Evolutionary conservation across 2,113 vertebrate genomes (phyloP).

Genomic region (Salminus brasiliensis): DNA sequence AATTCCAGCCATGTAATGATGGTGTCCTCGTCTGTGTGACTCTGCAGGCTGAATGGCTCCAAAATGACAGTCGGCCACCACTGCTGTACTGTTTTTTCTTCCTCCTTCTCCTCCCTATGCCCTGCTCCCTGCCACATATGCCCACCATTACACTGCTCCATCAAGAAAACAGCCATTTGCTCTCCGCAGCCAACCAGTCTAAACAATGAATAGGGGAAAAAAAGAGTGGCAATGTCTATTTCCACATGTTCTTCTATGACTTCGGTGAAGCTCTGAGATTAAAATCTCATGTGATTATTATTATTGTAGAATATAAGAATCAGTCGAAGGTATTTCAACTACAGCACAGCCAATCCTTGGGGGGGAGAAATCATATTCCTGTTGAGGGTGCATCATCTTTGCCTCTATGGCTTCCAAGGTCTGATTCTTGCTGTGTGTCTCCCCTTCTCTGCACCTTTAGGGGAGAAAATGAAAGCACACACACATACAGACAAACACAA

Average conservation of each 20-base stretch:
- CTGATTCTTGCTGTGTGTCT: conserved; percentile 34
- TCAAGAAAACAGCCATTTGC: conserved; percentile 26
- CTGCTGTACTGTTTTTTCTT: neutral
- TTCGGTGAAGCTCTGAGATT: neutral
- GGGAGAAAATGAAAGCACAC: conserved; percentile 56
- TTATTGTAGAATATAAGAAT: neutral
- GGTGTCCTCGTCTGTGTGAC: neutral
- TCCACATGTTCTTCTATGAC: conserved; percentile 1
- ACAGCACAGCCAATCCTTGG: neutral
- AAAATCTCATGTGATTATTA: neutral
- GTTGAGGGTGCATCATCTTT: conserved; percentile 26
- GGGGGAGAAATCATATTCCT: conserved; percentile 16
- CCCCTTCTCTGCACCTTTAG: conserved; percentile 43
- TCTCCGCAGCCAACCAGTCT: conserved; percentile 6
- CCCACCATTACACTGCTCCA: conserved; percentile 19
- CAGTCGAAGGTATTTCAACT: neutral
- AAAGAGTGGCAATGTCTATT: neutral
- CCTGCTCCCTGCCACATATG: conserved; percentile 8
- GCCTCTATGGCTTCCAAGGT: conserved; percentile 42
- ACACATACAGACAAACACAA: too few relatives aligned
- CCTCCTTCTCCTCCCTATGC: conserved; percentile 4
- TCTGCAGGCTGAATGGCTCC: neutral
- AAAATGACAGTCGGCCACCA: conserved; percentile 9
- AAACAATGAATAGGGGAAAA: conserved; percentile 5
- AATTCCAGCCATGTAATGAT: neutral